These are phyloP conservation scores for Adelges cooleyi DNA, from an alignment of 1,140 invertebrate species.

Conservation along the genomic window DNA sequence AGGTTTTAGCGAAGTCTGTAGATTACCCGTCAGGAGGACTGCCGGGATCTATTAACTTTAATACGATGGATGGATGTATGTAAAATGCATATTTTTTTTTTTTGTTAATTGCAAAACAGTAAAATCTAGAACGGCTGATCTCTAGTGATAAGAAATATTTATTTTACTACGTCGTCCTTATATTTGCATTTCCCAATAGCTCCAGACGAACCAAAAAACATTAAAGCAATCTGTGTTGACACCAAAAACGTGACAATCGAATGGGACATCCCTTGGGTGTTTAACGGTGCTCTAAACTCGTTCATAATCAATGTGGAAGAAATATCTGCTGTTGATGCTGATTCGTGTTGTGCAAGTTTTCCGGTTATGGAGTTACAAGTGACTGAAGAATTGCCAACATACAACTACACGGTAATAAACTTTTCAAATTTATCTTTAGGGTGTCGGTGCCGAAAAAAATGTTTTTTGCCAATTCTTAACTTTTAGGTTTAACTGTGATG, in stretches of 20 bases:
- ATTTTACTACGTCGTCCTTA: no score
- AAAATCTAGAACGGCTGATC: no score
- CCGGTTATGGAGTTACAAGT: not conserved
- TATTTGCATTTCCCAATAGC: not conserved
- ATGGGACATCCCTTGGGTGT: not conserved
- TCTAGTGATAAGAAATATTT: no score
- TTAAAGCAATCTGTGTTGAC: not conserved
- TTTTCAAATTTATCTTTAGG: not conserved
- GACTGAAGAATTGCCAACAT: not conserved
- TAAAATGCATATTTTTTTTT: not conserved
- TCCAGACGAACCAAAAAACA: not conserved
- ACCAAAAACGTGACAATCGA: not conserved
- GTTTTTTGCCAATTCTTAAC: no score
- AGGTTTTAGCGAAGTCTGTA: not conserved
- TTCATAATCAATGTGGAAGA: not conserved
- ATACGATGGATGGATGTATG: not conserved
- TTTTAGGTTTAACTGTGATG: no score
- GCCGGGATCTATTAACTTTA: not conserved
- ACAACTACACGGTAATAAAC: not conserved
- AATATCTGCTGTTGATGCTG: not conserved
- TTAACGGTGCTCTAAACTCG: not conserved
- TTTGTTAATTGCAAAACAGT: no score
- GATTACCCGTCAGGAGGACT: not conserved
- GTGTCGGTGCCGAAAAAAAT: no score
- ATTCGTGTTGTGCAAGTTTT: not conserved